A percentile compares a stretch with the other conserved stretches of the same genome.
These are phyloP conservation scores for Catharus minimus DNA, from an alignment of 2,113 vertebrate species.

Conservation along the genomic window DNA sequence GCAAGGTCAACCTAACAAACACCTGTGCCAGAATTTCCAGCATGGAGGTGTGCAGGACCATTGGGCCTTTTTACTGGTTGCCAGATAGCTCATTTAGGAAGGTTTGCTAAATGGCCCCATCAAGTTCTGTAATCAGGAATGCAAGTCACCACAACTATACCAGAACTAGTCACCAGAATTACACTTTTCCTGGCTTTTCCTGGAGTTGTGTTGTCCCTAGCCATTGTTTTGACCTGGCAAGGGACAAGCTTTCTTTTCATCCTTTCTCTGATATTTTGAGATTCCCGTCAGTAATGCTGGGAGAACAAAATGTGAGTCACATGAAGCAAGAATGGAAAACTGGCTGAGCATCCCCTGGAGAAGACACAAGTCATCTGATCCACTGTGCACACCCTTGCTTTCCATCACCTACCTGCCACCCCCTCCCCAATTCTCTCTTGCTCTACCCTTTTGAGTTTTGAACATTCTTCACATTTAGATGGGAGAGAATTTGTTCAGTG, in stretches of 20 bases:
- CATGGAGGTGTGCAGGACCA: neutral
- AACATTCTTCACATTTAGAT: neutral
- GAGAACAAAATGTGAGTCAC: neutral
- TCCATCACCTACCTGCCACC: neutral
- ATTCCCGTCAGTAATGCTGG: neutral
- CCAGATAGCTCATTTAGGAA: neutral
- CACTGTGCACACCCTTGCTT: neutral
- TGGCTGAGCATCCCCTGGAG: neutral
- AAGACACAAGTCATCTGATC: neutral
- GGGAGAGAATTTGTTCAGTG: neutral
- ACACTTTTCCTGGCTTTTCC: neutral
- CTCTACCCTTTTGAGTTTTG: neutral
- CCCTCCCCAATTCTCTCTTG: neutral
- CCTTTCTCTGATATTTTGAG: neutral
- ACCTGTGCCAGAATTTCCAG: neutral
- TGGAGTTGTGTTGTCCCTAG: neutral
- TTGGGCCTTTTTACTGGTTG: neutral
- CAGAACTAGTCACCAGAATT: neutral
- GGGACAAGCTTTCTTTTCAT: neutral
- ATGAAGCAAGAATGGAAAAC: neutral
- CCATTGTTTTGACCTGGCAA: neutral
- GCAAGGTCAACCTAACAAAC: neutral
- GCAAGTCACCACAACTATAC: neutral
- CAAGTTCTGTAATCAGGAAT: neutral
- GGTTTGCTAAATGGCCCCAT: neutral